A percentile compares a stretch with the other conserved stretches of the same genome.
Conservation (phyloP, 2,797 vertebrate species). For the Artibeus jamaicensis region DNA sequence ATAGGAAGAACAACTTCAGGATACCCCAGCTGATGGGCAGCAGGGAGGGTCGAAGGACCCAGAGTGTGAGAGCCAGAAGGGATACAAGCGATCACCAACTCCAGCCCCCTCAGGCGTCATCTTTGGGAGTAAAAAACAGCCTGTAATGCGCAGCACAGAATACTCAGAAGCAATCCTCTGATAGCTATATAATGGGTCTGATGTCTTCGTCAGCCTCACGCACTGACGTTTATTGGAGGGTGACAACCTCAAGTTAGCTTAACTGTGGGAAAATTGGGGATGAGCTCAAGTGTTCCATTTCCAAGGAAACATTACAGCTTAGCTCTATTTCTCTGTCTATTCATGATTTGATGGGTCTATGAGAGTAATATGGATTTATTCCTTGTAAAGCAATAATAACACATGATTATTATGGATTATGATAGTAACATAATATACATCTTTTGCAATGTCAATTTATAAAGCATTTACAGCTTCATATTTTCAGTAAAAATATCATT, state of each 20-base stretch:
- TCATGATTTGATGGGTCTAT: neutral
- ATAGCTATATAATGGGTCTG: neutral
- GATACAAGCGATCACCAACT: neutral
- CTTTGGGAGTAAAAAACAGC: neutral
- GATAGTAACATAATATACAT: neutral
- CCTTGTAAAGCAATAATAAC: neutral
- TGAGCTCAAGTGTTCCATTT: neutral
- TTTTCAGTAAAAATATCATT: constrained; percentile 15
- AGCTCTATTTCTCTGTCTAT: constrained; percentile 1
- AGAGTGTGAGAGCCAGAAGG: too few relatives aligned
- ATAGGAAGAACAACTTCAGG: neutral
- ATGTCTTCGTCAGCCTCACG: neutral
- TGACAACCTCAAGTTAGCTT: neutral
- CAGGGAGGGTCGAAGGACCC: neutral
- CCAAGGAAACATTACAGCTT: neutral
- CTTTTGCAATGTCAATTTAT: neutral
- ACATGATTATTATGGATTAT: neutral
- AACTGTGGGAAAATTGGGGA: neutral
- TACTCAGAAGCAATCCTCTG: neutral
- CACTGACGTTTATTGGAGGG: neutral
- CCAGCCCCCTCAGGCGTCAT: neutral
- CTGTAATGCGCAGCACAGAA: neutral
- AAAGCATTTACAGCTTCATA: neutral
- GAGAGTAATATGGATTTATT: neutral
- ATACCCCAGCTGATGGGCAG: neutral